Evolutionary conservation across 2,797 vertebrate species (phyloP), one percentile per base, ranked within the genome.

Genomic region (Sebastes matsubarae): DNA sequence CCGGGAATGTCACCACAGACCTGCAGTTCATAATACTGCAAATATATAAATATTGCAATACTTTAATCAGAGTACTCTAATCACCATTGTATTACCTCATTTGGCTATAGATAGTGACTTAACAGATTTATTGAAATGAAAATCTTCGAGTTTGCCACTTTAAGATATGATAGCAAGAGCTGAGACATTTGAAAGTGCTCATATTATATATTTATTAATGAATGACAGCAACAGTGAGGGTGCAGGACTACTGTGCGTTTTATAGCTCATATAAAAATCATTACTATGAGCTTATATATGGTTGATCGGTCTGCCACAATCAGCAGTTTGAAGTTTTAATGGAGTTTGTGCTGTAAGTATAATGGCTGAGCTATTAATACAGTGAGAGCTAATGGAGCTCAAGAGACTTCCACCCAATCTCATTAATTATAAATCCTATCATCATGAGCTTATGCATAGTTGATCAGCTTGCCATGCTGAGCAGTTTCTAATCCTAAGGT

Each of bases 351-450:
- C 22, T 42, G 18, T 42, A 27, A 25, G 10, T 50, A 50, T 57
- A 75, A 58, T 65, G 12, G 25, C 55, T 7, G n/a, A 30, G 57
- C 20, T 74, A 32, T 16, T 50, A 18, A 55, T 68, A 24, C 32
- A 57, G 14, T 42, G 25, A 54, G 54, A 59, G 30, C 54, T 66
- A 27, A 66, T 38, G n/a, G 59, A 46, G 52, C 69, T 68, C 57
- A 68, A 63, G 64, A 80, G 27, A 34, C 68, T 54, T 73, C 13
- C 3, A 54, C 14, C 11, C 25, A 73, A 24, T 68, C 55, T 20
- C 42, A 79, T 72, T 25, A 18, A 55, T 54, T 60, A 18, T 72
- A 32, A 78, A 34, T 72, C 13, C 27, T 20, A n/a, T 58, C n/a
- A 60, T 34, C 30, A 59, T 24, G 9, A 68, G 29, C 3, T 54